Evolutionary conservation across 2,113 vertebrate genomes (phyloP).

Genomic region (Gallinago paraguaiae): DNA sequence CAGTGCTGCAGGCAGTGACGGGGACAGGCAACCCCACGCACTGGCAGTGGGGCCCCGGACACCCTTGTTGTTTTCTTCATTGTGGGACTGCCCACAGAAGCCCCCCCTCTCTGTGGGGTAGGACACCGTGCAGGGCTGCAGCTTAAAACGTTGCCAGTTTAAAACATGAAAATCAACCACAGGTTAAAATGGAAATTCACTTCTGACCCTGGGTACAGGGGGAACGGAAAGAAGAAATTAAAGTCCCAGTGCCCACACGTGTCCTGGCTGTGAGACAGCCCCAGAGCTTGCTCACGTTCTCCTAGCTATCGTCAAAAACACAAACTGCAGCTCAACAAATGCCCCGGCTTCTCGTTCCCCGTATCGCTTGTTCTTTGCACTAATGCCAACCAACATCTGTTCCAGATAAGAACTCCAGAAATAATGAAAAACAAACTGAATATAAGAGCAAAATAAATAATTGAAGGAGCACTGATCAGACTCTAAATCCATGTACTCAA

Average conservation of each 20-base stretch:
- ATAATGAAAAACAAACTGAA: conserved; percentile 1
- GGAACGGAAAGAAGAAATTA: background rate
- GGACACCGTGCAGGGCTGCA: background rate
- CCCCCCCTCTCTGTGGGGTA: background rate
- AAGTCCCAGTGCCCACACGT: background rate
- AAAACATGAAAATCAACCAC: background rate
- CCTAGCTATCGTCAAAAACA: background rate
- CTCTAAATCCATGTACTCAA: background rate
- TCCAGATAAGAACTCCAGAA: background rate
- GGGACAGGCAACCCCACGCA: background rate
- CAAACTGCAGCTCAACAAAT: background rate
- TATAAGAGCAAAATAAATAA: background rate
- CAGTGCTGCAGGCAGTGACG: background rate
- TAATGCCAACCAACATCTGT: background rate
- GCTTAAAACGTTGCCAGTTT: background rate
- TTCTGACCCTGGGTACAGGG: background rate
- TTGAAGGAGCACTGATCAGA: background rate
- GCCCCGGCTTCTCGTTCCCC: background rate
- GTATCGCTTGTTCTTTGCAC: background rate
- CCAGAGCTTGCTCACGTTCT: background rate
- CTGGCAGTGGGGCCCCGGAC: accelerated
- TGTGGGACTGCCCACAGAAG: accelerated
- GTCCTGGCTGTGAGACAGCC: background rate
- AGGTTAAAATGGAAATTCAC: background rate
- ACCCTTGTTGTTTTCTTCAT: background rate